Evolutionary conservation across 2,888 invertebrate species (phyloP), one percentile per base, ranked within the genome.

Genomic region (Dasypogon diadema): DNA sequence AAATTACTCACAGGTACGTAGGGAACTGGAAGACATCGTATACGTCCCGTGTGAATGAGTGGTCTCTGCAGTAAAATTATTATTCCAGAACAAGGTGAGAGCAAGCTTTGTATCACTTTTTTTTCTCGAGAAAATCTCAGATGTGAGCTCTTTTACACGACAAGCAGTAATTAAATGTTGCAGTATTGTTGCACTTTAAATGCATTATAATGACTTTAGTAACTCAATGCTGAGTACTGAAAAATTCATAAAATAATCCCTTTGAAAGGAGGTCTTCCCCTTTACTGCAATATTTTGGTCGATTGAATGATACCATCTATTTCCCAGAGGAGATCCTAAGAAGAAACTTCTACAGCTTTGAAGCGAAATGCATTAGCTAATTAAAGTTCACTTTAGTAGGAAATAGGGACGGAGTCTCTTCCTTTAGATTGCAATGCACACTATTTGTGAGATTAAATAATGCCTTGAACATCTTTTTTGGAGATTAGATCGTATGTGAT

Each of bases 181-280:
- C 37, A 18, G 18, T 37, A 37, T 12, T 60, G 5, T 34, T 60
- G n/a, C 10, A 60, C n/a, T 37, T 37, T 12, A 8, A 60, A 21
- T 37, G 60, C 10, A n/a, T n/a, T 10, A 22, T 21, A 34, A 60
- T 60, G 37, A 34, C 22, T 16, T 18, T 37, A 34, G 18, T 26
- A 34, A 12, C 18, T 10, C 30, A 58, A n/a, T 26, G 16, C 58
- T 42, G 8, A 42, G 12, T 42, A 60, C 37, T 42, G 22, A 46
- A 65, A 65, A 65, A 65, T 48, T 65, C 48, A 21, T 18, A 65
- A 65, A n/a, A 14, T 16, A 65, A 46, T 65, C 65, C 48, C 46
- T 16, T 48, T 14, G 10, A 12, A 37, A n/a, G 16, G 18, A 6
- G 22, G 14, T 8, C 8, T 30, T 30, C 30, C 8, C 8, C 30